phyloP scores from a whole-genome alignment of 2,888 invertebrate species.

The Ariolimax columbianus region DNA sequence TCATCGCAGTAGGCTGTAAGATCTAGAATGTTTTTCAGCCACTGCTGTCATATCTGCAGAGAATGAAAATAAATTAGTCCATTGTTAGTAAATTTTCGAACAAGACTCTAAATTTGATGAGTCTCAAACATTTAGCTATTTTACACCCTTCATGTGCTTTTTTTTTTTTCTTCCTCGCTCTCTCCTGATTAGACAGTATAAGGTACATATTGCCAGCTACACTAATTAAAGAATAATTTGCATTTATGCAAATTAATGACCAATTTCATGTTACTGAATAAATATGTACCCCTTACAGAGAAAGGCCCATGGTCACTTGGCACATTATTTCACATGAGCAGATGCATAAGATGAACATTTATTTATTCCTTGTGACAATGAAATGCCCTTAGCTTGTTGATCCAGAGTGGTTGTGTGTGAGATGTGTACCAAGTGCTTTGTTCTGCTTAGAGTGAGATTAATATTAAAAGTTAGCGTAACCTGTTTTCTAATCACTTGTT shows the following conservation, averaged over 20 bases:
- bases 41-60: slow-evolving; percentile 3
- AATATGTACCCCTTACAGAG: background rate
- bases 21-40: background rate
- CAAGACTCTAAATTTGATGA: background rate
- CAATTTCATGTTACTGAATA: background rate
- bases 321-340: background rate
- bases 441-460: slow-evolving; percentile 7
- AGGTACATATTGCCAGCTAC: background rate
- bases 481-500: background rate
- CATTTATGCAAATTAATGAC: background rate
- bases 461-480: slow-evolving; percentile 1
- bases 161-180: background rate
- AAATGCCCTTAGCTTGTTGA: background rate
- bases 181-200: background rate
- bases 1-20: background rate
- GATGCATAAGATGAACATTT: background rate
- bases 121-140: background rate
- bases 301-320: background rate
- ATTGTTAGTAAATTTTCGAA: background rate
- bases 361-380: slow-evolving; percentile 9
- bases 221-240: background rate
- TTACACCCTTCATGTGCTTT: background rate
- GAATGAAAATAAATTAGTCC: background rate
- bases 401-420: slow-evolving; percentile 16
- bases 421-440: background rate